Evolutionary conservation across 30 jellyfish, hydroid and myxozoan species (phyloP), one percentile per base, ranked within the genome.

Genomic region (Aurelia coerulea): DNA sequence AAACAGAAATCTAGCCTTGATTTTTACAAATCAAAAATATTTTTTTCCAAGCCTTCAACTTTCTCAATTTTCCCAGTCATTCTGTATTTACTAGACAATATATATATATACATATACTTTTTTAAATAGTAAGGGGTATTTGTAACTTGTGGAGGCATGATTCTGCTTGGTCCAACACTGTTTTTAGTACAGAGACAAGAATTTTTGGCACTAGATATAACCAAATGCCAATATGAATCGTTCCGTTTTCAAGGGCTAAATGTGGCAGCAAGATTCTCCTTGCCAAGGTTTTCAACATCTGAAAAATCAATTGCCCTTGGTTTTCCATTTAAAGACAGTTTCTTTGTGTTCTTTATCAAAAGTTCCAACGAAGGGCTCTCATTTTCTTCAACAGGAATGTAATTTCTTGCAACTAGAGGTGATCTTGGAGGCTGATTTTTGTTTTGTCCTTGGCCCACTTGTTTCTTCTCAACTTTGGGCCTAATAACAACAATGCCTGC

Each of bases 221-320:
- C n/a, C n/a, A n/a, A n/a, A n/a, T n/a, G n/a, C n/a, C n/a, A n/a
- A n/a, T n/a, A n/a, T n/a, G n/a, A n/a, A n/a, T n/a, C n/a, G 0
- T 5, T 16, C n/a, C 4, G 5, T 4, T 3, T 46, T 84, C 88
- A 84, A 62, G 93, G 93, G 31, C 68, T 84, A 74, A 84, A 84
- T 7, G 76, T 67, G 4, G 88, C 93, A 9, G 88, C 93, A 65
- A 84, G 13, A 65, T 84, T 84, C 37, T 84, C 93, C 51, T 84
- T 70, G 3, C 93, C 93, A 59, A 83, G 37, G 64, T 71, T 33
- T 56, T 81, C 86, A 51, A 23, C 58, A 8, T 73, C 69, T 14
- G 51, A 67, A 35, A 73, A 73, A 10, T 62, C 41, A 33, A 84
- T 67, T 8, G 78, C 29, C 14, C 46, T 83, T 65, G 74, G 87